A percentile compares a stretch with the other conserved stretches of the same genome.
Conservation (phyloP, 2,113 vertebrate species). For the Caranx ignobilis region DNA sequence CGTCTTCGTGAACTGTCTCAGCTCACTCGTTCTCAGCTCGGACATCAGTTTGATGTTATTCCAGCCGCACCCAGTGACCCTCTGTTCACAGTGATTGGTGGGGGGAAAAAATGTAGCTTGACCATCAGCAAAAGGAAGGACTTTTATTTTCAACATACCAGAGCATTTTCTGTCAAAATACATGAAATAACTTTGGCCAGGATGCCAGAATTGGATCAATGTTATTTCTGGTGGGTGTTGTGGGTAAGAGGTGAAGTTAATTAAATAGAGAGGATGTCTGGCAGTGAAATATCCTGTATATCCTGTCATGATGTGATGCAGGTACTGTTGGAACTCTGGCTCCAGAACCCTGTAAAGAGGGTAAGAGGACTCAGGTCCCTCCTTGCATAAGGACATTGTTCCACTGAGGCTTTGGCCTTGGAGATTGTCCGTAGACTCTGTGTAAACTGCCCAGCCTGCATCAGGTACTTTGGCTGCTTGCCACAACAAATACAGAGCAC, state of each 20-base stretch:
- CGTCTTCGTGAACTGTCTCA: constrained; percentile 66
- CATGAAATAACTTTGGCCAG: constrained; percentile 58
- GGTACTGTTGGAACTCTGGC: constrained; percentile 30
- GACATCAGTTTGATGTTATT: constrained; percentile 75
- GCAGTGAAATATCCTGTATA: constrained; percentile 31
- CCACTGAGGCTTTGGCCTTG: constrained; percentile 28
- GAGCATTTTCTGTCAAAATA: constrained; percentile 69
- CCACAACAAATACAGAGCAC: constrained; percentile 74
- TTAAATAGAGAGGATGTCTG: constrained; percentile 36
- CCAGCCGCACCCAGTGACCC: constrained; percentile 74
- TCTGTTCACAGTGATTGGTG: constrained; percentile 39
- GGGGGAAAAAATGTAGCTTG: constrained; percentile 27
- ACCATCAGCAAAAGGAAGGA: constrained; percentile 40
- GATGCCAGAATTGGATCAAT: constrained; percentile 62
- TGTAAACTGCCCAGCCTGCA: constrained; percentile 50
- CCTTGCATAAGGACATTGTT: constrained; percentile 30
- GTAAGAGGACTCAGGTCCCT: constrained; percentile 30
- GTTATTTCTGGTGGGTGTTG: constrained; percentile 65
- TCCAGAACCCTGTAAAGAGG: constrained; percentile 15
- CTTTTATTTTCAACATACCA: constrained; percentile 59
- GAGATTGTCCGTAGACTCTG: constrained; percentile 46
- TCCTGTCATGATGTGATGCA: constrained; percentile 48
- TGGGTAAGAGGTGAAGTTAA: constrained; percentile 48
- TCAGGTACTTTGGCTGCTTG: constrained; percentile 75
- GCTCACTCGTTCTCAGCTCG: constrained; percentile 45